Evolutionary conservation across 2,113 vertebrate genomes (phyloP).

Genomic region (Forbesichthys papilliferus): DNA sequence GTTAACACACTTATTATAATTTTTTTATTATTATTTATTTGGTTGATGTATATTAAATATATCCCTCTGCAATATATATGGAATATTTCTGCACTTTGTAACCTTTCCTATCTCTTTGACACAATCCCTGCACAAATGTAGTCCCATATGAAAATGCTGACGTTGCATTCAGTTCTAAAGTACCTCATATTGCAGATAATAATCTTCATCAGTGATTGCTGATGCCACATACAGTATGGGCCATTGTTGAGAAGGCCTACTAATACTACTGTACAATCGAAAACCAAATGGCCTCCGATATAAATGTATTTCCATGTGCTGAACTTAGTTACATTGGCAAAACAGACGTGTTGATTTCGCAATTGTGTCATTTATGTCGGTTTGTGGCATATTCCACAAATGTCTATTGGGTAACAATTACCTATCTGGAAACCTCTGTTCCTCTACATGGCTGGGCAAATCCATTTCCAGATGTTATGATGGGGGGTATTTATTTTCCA

Average conservation of each 20-base stretch:
- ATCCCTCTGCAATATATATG: too few species aligned
- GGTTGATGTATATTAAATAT: too few species aligned
- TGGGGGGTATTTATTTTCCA: constrained; percentile 66
- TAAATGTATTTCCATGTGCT: constrained; percentile 52
- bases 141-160: constrained; percentile 13
- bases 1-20: too few species aligned
- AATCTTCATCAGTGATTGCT: constrained; percentile 49
- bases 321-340: constrained; percentile 48
- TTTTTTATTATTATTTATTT: too few species aligned
- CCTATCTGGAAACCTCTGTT: constrained; percentile 49
- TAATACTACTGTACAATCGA: constrained; percentile 39
- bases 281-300: constrained; percentile 59
- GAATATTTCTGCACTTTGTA: too few species aligned
- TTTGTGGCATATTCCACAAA: constrained; percentile 53
- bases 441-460: constrained; percentile 15
- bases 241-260: constrained; percentile 27
- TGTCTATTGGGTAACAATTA: constrained; percentile 54
- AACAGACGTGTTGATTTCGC: constrained; percentile 15
- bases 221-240: constrained; percentile 52
- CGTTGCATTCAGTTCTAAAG: constrained; percentile 3
- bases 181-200: constrained; percentile 26
- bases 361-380: constrained; percentile 22
- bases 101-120: not conserved
- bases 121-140: not conserved
- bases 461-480: constrained; percentile 26